Evolutionary conservation across 2,797 vertebrate genomes (phyloP), one percentile per base, ranked within the genome.

Genomic region (Amblyopsis hoosieri): DNA sequence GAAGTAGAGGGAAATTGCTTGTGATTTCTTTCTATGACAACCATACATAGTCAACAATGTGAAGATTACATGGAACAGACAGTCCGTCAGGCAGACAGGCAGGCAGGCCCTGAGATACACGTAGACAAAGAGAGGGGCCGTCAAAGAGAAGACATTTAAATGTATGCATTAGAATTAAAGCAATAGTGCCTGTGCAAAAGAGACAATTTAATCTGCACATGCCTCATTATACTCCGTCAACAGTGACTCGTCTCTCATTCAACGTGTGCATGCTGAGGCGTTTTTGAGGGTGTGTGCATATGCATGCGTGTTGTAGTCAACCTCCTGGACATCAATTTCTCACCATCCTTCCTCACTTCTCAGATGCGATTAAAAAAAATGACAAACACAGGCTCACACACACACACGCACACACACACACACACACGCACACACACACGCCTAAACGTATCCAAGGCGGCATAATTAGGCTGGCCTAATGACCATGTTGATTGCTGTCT

Each of bases 21-120:
- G 69, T 70, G 75, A 78, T 75, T 81, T 78, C 83, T 86, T 29
- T 80, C 86, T 84, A 81, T 74, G 73, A 85, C 70, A 76, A 84
- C 23, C 23, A 29, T 29, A 29, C 81, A 82, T 82, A 83, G 87
- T 89, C 76, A 86, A 86, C 87, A 79, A 80, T 67, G 61, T 72
- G 51, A 69, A 84, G 82, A 87, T 85, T 80, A 87, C 85, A 86
- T 76, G 45, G 64, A 29, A 62, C 62, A 74, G 51, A 76, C 73
- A 83, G 65, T 79, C 60, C 81, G 81, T 83, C 79, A 61, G 55
- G 14, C 65, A 77, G 62, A 62, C 72, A 69, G 57, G 17, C 54
- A 62, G 68, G 69, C 54, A 71, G 15, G 63, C 72, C 66, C 63
- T 57, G 51, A 75, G 76, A 71, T 0, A 58, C 19, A 54, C n/a